Conservation (phyloP, 2,797 vertebrate species). For the Dallia pectoralis region DNA sequence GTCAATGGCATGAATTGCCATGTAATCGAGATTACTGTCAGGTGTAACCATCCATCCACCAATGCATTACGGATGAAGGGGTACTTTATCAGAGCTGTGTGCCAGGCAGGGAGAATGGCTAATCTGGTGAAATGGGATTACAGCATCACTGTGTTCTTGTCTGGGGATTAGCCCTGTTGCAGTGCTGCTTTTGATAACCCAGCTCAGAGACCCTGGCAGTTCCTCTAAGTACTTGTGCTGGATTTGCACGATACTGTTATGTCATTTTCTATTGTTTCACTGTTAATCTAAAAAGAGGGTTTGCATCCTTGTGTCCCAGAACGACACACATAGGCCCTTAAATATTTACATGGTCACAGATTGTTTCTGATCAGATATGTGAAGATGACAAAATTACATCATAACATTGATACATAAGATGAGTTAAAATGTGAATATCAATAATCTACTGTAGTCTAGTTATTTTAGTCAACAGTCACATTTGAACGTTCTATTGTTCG, state of each 20-base stretch:
- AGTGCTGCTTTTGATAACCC: neutral
- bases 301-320: neutral
- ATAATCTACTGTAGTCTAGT: neutral
- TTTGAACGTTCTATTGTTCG: too few species aligned
- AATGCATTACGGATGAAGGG: conserved; percentile 8
- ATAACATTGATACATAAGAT: neutral
- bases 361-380: neutral
- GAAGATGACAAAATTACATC: neutral
- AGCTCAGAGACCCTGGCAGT: neutral
- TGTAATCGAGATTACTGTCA: conserved; percentile 12
- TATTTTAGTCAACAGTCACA: neutral
- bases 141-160: conserved; percentile 33
- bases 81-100: conserved; percentile 15
- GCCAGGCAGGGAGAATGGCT: conserved; percentile 30
- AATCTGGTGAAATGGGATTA: conserved; percentile 66
- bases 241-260: neutral
- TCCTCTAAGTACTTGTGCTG: neutral
- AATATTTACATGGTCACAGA: neutral
- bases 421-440: neutral
- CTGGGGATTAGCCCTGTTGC: conserved; percentile 3
- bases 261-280: neutral
- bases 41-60: conserved; percentile 23
- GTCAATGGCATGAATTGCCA: neutral
- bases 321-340: neutral
- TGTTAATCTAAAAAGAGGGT: neutral